These are phyloP conservation scores for Agrotis exclamationis DNA, from an alignment of 2,888 invertebrate genomes.

Conservation along the genomic window DNA sequence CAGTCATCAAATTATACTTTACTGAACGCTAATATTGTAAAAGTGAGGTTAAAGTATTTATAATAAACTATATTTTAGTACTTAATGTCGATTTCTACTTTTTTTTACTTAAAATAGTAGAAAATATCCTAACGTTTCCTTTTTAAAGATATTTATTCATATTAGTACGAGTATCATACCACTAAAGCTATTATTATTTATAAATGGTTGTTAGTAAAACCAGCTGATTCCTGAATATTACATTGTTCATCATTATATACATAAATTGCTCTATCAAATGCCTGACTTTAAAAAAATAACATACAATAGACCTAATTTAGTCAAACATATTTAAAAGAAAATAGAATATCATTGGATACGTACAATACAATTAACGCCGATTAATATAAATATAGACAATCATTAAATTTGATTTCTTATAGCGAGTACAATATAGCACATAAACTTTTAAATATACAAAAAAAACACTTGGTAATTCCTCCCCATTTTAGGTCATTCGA, in stretches of 20 bases:
- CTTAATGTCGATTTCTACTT: constrained; percentile 4
- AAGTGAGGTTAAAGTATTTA: constrained; percentile 16
- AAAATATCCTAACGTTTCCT: neutral
- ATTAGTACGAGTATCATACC: too few relatives aligned
- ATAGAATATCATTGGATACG: neutral
- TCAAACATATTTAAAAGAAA: neutral
- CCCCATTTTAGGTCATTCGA: neutral
- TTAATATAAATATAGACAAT: neutral
- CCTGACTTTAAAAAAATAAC: too few relatives aligned
- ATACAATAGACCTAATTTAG: too few relatives aligned
- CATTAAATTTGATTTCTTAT: neutral
- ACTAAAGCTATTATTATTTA: neutral
- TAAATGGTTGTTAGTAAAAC: constrained; percentile 3
- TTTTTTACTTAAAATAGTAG: neutral
- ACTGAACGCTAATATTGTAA: constrained; percentile 11
- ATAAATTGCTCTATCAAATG: too few relatives aligned
- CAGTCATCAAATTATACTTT: constrained; percentile 37
- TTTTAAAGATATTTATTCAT: neutral
- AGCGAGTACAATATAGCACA: neutral
- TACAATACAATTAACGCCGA: neutral
- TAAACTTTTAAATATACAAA: neutral
- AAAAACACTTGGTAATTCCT: neutral
- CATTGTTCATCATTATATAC: too few relatives aligned
- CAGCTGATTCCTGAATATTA: neutral
- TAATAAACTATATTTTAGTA: constrained; percentile 51